phyloP scores from a whole-genome alignment of 2,113 vertebrate species.

The Elgaria multicarinata region DNA sequence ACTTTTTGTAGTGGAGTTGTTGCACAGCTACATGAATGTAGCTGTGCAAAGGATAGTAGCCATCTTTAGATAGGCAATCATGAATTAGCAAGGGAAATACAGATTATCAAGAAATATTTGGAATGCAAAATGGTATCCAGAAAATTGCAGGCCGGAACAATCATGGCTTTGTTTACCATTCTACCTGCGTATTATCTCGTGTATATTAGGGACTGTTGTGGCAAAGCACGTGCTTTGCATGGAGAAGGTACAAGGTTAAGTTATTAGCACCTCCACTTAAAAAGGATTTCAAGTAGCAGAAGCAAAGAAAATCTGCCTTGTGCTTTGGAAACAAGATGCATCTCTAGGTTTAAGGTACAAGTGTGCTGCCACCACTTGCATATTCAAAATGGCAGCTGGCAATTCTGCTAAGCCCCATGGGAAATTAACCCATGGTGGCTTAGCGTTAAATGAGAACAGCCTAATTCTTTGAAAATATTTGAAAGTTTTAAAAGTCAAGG shows the following conservation, averaged over 20 bases:
- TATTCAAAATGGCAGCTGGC: no score
- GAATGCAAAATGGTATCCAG: neutral
- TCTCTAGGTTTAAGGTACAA: no score
- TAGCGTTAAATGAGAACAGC: no score
- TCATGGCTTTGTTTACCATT: conserved; percentile 1
- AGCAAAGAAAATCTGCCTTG: neutral
- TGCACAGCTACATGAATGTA: neutral
- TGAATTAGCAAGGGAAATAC: neutral
- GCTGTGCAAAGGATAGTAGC: neutral
- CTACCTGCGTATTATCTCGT: neutral
- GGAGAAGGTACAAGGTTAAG: neutral
- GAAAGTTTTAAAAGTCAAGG: no score
- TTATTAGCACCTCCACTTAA: neutral
- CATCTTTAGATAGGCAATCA: neutral
- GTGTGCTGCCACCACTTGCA: no score
- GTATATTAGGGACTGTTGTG: neutral
- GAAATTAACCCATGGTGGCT: no score
- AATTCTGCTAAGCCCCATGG: no score
- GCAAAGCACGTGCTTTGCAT: no score
- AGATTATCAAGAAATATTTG: neutral
- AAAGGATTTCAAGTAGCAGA: neutral
- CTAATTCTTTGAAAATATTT: no score
- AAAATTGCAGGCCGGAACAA: neutral
- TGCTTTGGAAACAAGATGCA: neutral
- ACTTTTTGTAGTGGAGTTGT: neutral